Conservation (phyloP, 2,797 vertebrate species). For the Craterocephalus amniculus region DNA sequence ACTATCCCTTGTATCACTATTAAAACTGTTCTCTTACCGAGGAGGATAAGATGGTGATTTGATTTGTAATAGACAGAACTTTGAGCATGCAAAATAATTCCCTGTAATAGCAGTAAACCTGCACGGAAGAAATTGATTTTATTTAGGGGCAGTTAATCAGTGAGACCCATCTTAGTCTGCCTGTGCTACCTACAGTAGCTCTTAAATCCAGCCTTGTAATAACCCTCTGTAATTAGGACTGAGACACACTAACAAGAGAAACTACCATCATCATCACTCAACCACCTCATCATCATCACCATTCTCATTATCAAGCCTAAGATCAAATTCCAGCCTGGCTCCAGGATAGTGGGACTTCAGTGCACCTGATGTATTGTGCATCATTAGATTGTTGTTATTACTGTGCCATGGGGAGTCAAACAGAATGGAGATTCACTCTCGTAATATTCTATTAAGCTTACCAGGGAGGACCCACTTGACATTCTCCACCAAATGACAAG, state of each 20-base stretch:
- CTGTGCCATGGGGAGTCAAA: slow-evolving; percentile 78
- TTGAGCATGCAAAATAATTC: slow-evolving; percentile 53
- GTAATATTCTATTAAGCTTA: slow-evolving; percentile 73
- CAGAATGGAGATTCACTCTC: slow-evolving; percentile 74
- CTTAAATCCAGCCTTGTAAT: slow-evolving; percentile 74
- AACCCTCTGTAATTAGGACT: slow-evolving; percentile 78
- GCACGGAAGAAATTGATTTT: slow-evolving; percentile 55
- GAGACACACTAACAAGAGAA: slow-evolving; percentile 78
- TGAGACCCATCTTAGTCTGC: slow-evolving; percentile 50
- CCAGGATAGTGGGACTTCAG: slow-evolving; percentile 71
- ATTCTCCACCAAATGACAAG: slow-evolving; percentile 79
- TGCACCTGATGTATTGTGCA: slow-evolving; percentile 77
- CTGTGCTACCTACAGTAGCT: slow-evolving; percentile 62
- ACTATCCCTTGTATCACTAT: slow-evolving; percentile 38
- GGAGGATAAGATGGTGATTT: slow-evolving; percentile 43
- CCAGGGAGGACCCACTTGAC: slow-evolving; percentile 71
- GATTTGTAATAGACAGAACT: slow-evolving; percentile 57
- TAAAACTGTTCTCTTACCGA: slow-evolving; percentile 27
- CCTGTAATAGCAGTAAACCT: slow-evolving; percentile 46
- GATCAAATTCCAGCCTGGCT: slow-evolving; percentile 76
- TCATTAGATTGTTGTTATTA: slow-evolving; percentile 83
- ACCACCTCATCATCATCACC: slow-evolving; percentile 79
- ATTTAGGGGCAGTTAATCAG: slow-evolving; percentile 73
- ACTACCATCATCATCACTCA: slow-evolving; percentile 78
- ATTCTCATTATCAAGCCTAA: slow-evolving; percentile 76